These are phyloP conservation scores for Pimpla rufipes DNA, from an alignment of 2,888 invertebrate species.

Conservation along the genomic window DNA sequence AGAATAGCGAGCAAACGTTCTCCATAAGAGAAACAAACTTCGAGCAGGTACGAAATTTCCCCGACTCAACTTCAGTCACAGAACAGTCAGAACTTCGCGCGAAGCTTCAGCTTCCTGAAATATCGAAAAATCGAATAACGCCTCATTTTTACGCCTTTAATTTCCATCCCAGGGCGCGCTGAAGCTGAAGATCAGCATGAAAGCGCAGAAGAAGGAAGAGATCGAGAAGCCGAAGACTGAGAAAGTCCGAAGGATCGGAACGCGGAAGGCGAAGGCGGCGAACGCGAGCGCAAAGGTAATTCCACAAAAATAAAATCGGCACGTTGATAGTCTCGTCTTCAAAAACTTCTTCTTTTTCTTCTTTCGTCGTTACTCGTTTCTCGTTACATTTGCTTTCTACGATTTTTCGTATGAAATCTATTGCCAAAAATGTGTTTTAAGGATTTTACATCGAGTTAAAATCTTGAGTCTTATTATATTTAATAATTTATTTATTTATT, in stretches of 20 bases:
- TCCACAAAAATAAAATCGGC: neutral
- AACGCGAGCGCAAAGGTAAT: conserved; percentile 80
- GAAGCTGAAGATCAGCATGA: conserved; percentile 86
- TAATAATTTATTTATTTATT: no score
- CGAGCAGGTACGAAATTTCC: conserved; percentile 82
- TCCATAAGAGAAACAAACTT: conserved; percentile 86
- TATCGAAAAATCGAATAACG: neutral
- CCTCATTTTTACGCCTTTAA: neutral
- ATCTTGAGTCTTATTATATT: no score
- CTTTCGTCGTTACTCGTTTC: no score
- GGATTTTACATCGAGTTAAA: no score
- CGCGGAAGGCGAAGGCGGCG: conserved; percentile 79
- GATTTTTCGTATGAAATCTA: no score
- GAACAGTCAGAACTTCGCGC: neutral
- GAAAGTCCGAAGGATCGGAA: conserved; percentile 74
- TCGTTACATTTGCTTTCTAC: no score
- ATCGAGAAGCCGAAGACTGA: conserved; percentile 80
- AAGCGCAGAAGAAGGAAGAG: conserved; percentile 84
- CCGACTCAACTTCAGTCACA: neutral
- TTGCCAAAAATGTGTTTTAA: no score
- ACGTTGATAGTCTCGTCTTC: no score
- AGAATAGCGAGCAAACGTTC: conserved; percentile 85
- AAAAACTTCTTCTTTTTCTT: no score
- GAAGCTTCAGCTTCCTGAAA: neutral
- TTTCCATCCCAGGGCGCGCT: conserved; percentile 83